Percentiles rank a stretch among this genome's conserved stretches.
Evolutionary conservation across 2,113 vertebrate genomes (phyloP).

Genomic region (Stegastes partitus): DNA sequence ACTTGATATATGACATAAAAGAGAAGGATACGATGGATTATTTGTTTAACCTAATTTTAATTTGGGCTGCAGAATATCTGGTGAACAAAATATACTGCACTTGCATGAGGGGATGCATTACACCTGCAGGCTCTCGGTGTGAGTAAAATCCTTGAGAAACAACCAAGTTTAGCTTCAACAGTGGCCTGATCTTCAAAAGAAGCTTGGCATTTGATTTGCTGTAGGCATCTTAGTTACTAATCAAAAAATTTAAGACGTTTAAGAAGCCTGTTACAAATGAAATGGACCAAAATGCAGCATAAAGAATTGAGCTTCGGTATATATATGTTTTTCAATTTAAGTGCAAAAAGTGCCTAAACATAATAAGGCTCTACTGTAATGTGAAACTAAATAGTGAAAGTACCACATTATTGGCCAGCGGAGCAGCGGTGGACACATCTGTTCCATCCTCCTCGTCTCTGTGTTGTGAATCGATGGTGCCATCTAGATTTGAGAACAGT

Average conservation of each 20-base stretch:
- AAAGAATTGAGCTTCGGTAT: not conserved
- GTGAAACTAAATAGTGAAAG: constrained; percentile 28
- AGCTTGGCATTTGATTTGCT: not conserved
- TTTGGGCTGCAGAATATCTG: not conserved
- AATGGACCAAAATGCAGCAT: not conserved
- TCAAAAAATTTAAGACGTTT: too few species aligned
- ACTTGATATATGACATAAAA: too few species aligned
- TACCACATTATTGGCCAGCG: constrained; percentile 91
- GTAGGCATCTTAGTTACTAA: not conserved
- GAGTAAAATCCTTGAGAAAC: too few species aligned
- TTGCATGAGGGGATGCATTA: too few species aligned
- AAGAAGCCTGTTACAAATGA: not conserved
- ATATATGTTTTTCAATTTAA: not conserved
- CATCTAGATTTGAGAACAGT: constrained; percentile 85
- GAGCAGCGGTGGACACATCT: constrained; percentile 81
- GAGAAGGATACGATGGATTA: too few species aligned
- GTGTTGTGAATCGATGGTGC: constrained; percentile 87
- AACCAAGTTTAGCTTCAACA: not conserved
- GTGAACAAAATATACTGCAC: too few species aligned
- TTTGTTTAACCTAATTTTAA: not conserved
- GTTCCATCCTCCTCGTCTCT: constrained; percentile 83
- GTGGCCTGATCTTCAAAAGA: not conserved
- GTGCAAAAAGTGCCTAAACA: not conserved
- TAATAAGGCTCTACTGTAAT: constrained; percentile 13
- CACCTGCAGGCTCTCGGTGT: too few species aligned